Percentiles rank a stretch among this genome's conserved stretches.
phyloP scores from a whole-genome alignment of 2,888 invertebrate species.

The Leptopilina syphax region DNA sequence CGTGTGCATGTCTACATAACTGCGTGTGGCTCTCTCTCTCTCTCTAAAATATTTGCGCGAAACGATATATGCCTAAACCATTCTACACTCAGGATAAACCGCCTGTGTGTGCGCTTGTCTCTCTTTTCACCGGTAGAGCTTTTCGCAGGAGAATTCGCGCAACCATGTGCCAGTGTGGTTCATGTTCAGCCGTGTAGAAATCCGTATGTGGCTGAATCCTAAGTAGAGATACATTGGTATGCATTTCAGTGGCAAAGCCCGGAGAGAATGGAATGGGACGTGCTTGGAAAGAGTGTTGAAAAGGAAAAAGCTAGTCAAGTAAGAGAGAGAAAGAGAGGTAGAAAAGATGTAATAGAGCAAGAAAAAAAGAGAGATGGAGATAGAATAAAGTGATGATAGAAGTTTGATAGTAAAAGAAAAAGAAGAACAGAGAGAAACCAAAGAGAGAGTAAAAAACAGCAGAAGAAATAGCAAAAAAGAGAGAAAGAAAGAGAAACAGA shows the following conservation, averaged over 20 bases:
- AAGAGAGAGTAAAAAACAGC: not conserved
- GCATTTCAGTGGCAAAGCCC: constrained; percentile 68
- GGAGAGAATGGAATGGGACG: constrained; percentile 48
- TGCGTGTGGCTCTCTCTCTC: not conserved
- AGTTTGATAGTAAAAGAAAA: too few species aligned
- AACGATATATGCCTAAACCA: constrained; percentile 33
- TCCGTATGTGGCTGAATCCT: constrained; percentile 48
- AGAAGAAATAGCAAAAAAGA: too few species aligned
- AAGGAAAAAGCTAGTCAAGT: constrained; percentile 53
- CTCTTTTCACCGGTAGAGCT: not conserved
- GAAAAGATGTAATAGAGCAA: constrained; percentile 37
- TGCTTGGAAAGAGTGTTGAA: constrained; percentile 22
- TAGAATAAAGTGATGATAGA: constrained; percentile 45
- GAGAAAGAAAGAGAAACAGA: too few species aligned
- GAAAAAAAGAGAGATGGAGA: constrained; percentile 46
- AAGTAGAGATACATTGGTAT: constrained; percentile 70
- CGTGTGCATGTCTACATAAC: constrained; percentile 45
- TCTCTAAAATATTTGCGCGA: not conserved
- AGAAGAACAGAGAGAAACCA: constrained; percentile 2
- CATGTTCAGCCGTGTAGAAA: constrained; percentile 46
- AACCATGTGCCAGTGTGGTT: constrained; percentile 57
- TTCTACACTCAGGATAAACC: constrained; percentile 39
- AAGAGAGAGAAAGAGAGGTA: constrained; percentile 44
- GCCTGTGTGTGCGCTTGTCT: constrained; percentile 7
- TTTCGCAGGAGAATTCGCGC: constrained; percentile 31